phyloP scores from a whole-genome alignment of 2,888 invertebrate species.

The Mechanitis mazaeus region DNA sequence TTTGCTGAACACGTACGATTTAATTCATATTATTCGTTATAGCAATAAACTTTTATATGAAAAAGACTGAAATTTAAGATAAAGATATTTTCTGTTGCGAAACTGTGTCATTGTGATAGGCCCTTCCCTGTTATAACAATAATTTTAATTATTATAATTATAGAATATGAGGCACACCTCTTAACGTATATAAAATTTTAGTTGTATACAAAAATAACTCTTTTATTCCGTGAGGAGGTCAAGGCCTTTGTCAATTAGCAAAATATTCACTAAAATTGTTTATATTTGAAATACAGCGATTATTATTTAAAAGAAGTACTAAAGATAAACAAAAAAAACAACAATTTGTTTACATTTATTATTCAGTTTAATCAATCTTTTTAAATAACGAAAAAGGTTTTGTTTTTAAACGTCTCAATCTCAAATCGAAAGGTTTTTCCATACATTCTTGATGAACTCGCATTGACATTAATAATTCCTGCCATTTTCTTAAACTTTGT shows the following conservation, averaged over 20 bases:
- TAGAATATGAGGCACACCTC: too few species aligned
- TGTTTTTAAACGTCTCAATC: slow-evolving; percentile 1
- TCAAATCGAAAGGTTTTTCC: background rate
- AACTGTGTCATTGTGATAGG: too few species aligned
- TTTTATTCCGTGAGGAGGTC: slow-evolving; percentile 21
- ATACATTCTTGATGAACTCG: background rate
- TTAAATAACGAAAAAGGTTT: slow-evolving; percentile 1
- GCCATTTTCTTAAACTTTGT: background rate
- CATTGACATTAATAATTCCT: background rate
- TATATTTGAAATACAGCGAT: background rate
- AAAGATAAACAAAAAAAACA: background rate
- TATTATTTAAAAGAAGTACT: background rate
- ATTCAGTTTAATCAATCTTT: background rate
- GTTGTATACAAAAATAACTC: slow-evolving; percentile 17
- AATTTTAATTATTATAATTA: too few species aligned
- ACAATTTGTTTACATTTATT: background rate
- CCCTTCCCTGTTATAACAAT: too few species aligned
- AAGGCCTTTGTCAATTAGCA: slow-evolving; percentile 11
- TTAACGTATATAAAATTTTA: slow-evolving; percentile 4
- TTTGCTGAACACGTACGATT: too few species aligned
- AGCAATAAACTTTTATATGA: too few species aligned
- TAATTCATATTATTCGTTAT: too few species aligned
- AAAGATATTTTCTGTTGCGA: too few species aligned
- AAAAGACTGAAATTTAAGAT: too few species aligned
- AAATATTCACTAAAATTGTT: background rate